phyloP scores from a whole-genome alignment of 2,888 invertebrate species.

The Synanthedon myopaeformis region DNA sequence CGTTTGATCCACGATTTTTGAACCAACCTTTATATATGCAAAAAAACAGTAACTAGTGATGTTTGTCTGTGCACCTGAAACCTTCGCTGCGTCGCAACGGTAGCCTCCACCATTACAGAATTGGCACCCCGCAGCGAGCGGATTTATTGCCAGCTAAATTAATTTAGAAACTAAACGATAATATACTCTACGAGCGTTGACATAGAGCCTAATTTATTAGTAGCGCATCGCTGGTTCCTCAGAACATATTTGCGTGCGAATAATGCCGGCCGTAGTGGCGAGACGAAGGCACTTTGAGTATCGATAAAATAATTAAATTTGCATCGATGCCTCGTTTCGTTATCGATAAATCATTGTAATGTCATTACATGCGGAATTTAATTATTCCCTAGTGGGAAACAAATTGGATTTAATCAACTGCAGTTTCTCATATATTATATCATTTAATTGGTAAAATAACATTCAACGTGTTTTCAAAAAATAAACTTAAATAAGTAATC shows the following conservation, averaged over 20 bases:
- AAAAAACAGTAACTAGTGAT: too few species aligned
- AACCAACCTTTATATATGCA: too few species aligned
- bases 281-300: constrained; percentile 12
- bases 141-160: constrained; percentile 29
- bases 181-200: constrained; percentile 1
- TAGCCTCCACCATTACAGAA: constrained; percentile 18
- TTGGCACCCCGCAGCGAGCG: constrained; percentile 29
- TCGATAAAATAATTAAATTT: constrained; percentile 36
- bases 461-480: too few species aligned
- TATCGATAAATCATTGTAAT: constrained; percentile 11
- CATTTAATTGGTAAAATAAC: too few species aligned
- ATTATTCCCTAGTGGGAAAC: not conserved
- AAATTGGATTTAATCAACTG: not conserved
- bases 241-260: not conserved
- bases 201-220: not conserved
- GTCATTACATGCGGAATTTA: not conserved
- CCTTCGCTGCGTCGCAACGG: constrained; percentile 3
- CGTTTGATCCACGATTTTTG: too few species aligned
- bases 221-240: not conserved
- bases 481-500: too few species aligned
- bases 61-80: not conserved
- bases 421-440: not conserved
- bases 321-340: constrained; percentile 23
- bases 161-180: constrained; percentile 4
- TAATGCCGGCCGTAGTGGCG: not conserved